Percentiles rank a stretch among this genome's conserved stretches.
These are phyloP conservation scores for Ovis aries DNA, from an alignment of 2,113 vertebrate genomes.

Conservation along the genomic window ARS-UI_Ramb_v3.0 NC_082741.1:1027001-1027500, in stretches of 20 bases:
- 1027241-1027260: neutral
- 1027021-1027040: neutral
- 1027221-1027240: neutral
- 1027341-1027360: neutral
- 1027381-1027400: neutral
- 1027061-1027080: neutral
- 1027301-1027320: neutral
- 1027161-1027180: neutral
- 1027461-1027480: too few relatives aligned
- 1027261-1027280: neutral
- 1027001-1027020: accelerated
- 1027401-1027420: too few relatives aligned
- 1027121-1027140: neutral
- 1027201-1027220: neutral
- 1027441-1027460: too few relatives aligned
- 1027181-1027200: neutral
- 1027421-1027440: too few relatives aligned
- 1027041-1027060: neutral
- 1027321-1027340: neutral
- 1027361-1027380: neutral
- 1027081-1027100: neutral
- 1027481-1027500: too few relatives aligned
- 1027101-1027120: neutral
- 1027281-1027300: neutral
- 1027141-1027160: accelerated